phyloP scores from a whole-genome alignment of 2,888 invertebrate species.

The Xylophagus ater region DNA sequence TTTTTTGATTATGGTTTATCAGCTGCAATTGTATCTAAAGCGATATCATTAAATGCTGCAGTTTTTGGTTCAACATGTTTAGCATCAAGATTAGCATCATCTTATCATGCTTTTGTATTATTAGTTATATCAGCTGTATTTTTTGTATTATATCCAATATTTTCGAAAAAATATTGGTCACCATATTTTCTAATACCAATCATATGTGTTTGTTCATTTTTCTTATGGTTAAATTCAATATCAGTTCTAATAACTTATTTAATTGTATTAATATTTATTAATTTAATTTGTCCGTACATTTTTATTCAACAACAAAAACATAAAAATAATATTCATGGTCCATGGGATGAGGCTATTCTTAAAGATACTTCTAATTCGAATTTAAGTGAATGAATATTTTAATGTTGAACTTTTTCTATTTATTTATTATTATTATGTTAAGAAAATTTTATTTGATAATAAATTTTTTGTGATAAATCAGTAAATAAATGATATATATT shows the following conservation, averaged over 20 bases:
- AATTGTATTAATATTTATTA: conserved; percentile 50
- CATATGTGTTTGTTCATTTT: conserved; percentile 41
- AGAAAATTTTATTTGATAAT: no score
- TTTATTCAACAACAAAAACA: conserved; percentile 67
- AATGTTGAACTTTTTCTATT: no score
- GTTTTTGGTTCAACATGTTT: conserved; percentile 92
- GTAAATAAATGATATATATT: no score
- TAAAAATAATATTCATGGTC: conserved; percentile 90
- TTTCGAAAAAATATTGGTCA: conserved; percentile 52
- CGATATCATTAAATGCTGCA: conserved; percentile 87
- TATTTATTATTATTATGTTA: no score
- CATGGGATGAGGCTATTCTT: conserved; percentile 92
- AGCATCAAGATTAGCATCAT: conserved; percentile 77
- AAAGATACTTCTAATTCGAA: conserved; percentile 41
- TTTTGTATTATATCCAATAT: conserved; percentile 80
- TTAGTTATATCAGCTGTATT: conserved; percentile 79
- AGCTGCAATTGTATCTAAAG: conserved; percentile 80
- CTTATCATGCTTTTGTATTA: conserved; percentile 79
- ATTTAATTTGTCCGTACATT: conserved; percentile 59
- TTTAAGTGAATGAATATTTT: conserved; percentile 25
- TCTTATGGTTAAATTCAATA: conserved; percentile 46
- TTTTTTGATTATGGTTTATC: conserved; percentile 84
- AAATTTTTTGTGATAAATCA: no score
- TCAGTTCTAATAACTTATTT: conserved; percentile 52
- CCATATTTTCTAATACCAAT: conserved; percentile 45